Evolutionary conservation across 53 echinoderm and acorn worm genomes (phyloP), one percentile per base, ranked within the genome.

Genomic region (Stichopus horrens): DNA sequence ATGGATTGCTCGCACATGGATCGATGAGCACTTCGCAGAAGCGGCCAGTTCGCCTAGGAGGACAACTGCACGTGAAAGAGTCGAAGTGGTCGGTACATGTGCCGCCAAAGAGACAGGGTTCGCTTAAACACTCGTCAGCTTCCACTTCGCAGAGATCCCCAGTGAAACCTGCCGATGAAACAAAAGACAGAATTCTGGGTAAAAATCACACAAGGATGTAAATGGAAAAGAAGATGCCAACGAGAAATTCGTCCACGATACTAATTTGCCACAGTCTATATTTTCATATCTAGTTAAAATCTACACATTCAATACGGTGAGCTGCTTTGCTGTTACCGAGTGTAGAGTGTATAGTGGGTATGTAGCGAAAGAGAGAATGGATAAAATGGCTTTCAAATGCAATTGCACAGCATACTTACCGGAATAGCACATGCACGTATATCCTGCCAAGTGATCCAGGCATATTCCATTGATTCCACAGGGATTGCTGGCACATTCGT

Each of bases 401-500:
- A 37, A 37, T 37, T 37, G 67, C 11, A 66, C 18, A 18, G 56
- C 57, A 16, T 56, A 56, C 87, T 86, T 86, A 94, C 96, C 96
- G 67, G 92, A 89, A 88, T 91, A 92, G 76, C 96, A 96, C 54
- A 95, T 91, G 87, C 96, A 96, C 54, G 87, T 85, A 59, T 89
- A 96, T 16, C 77, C 90, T 57, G 92, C 88, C 55, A 93, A 63
- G 9, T 89, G 80, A 76, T 96, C 96, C 55, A 96, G 52, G 74
- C 96, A 95, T 11, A 95, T 92, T 2, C 96, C 96, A 58, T 96
- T 95, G 54, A 91, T 88, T 13, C 88, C 88, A 83, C 96, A 96
- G 0, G 96, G 95, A 52, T 75, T 89, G 37, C 73, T 86, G 57
- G 86, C 79, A 23, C 96, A 96, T 57, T 96, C 96, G 68, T 96